A percentile compares a stretch with the other conserved stretches of the same genome.
These are phyloP conservation scores for Prolemur simus DNA, from an alignment of 2,113 vertebrate species.

Conservation along the genomic window DNA sequence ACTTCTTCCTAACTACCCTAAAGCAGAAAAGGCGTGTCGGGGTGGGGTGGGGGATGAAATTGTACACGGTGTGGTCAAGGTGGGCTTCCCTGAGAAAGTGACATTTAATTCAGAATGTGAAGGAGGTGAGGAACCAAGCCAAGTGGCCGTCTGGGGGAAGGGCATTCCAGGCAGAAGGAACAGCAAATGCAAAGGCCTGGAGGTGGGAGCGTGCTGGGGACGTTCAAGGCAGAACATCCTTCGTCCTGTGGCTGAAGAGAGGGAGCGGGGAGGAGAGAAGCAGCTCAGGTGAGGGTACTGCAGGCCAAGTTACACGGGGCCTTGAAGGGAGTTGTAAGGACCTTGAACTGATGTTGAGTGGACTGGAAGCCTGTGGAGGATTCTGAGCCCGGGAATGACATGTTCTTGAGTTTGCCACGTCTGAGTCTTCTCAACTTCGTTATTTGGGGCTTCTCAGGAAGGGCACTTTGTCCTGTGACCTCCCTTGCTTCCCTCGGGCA, in stretches of 20 bases:
- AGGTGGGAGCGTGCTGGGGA: no score
- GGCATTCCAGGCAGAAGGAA: background rate
- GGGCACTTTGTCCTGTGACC: background rate
- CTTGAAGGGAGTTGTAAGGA: background rate
- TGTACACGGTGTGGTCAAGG: background rate
- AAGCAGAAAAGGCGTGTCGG: background rate
- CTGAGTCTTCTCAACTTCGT: background rate
- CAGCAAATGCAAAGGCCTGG: background rate
- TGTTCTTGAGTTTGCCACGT: background rate
- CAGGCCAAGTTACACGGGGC: fast-evolving
- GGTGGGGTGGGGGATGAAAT: fast-evolving
- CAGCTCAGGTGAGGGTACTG: fast-evolving
- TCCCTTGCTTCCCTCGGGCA: background rate
- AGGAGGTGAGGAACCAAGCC: background rate
- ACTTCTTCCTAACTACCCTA: background rate
- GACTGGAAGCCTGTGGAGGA: background rate
- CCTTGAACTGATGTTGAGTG: background rate
- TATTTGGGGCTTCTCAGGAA: background rate
- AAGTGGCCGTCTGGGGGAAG: background rate
- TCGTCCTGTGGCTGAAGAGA: no score
- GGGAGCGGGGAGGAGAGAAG: fast-evolving
- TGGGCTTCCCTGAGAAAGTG: background rate
- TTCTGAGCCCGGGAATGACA: background rate
- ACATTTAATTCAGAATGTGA: background rate
- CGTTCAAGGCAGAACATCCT: background rate